Conservation (phyloP, 2,797 vertebrate genomes). For the Potorous gilbertii region DNA sequence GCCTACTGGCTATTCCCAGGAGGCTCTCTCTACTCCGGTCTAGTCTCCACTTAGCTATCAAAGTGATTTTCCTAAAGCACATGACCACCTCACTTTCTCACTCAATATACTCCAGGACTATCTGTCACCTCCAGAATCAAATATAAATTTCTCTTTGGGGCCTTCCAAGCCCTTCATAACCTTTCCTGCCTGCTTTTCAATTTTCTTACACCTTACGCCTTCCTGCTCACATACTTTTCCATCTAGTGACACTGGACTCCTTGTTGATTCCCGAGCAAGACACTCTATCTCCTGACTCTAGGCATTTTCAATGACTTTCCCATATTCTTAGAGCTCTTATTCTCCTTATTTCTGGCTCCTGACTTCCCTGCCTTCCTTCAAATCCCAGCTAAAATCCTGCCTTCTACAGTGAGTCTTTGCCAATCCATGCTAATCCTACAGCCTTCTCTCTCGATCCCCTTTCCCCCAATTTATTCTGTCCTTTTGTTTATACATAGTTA, state of each 20-base stretch:
- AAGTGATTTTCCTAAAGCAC: not conserved
- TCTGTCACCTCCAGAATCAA: not conserved
- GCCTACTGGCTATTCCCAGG: not conserved
- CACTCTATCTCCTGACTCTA: not conserved
- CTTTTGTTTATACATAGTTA: not conserved
- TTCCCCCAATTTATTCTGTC: not conserved
- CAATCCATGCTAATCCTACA: not conserved
- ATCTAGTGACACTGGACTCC: not conserved
- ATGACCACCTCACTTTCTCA: not conserved
- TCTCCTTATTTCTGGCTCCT: not conserved
- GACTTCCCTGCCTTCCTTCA: not conserved
- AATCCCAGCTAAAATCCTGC: not conserved
- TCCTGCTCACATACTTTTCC: not conserved
- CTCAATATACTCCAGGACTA: not conserved
- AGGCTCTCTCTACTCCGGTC: not conserved
- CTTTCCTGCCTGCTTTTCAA: not conserved
- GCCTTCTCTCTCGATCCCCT: not conserved
- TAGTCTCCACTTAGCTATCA: not conserved
- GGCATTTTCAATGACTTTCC: not conserved
- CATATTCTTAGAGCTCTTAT: not conserved
- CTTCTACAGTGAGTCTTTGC: not conserved
- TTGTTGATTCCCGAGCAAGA: not conserved
- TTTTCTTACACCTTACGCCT: no score
- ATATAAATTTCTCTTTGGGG: not conserved
- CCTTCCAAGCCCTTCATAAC: not conserved